Percentiles rank a stretch among this genome's conserved stretches.
Evolutionary conservation across 2,113 vertebrate genomes (phyloP).

Genomic region (Oreochromis aureus): DNA sequence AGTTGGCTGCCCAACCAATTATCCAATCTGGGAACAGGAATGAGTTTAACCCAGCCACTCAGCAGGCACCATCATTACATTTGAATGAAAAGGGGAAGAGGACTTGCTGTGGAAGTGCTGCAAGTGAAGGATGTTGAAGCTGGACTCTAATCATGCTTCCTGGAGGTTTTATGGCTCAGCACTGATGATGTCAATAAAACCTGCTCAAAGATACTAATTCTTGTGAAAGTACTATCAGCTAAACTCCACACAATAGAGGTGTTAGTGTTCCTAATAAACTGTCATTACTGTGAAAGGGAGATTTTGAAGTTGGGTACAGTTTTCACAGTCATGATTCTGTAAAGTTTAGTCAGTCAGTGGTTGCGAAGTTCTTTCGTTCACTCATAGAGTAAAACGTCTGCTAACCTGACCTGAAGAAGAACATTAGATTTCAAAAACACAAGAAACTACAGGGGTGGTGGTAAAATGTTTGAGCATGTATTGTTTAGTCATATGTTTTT

Average conservation of each 20-base stretch:
- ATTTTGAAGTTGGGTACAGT: background rate
- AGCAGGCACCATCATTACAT: background rate
- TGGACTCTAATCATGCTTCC: background rate
- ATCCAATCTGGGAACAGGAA: background rate
- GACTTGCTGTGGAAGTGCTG: background rate
- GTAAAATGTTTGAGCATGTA: background rate
- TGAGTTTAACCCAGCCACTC: background rate
- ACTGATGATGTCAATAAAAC: background rate
- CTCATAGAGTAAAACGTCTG: background rate
- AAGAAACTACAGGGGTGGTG: background rate
- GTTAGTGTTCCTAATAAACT: background rate
- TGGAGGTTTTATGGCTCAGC: background rate
- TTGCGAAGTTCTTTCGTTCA: background rate
- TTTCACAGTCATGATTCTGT: background rate
- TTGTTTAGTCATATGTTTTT: background rate
- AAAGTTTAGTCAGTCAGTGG: background rate
- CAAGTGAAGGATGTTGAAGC: background rate
- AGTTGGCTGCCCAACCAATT: background rate
- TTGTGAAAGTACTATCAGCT: background rate
- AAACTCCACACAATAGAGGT: background rate
- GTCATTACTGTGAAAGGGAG: background rate
- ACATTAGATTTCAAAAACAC: background rate
- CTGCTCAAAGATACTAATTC: background rate
- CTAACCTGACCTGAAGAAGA: background rate
- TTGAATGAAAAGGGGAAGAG: background rate